phyloP scores from a whole-genome alignment of 2,797 vertebrate genomes.

The Silurus lanzhouensis region DNA sequence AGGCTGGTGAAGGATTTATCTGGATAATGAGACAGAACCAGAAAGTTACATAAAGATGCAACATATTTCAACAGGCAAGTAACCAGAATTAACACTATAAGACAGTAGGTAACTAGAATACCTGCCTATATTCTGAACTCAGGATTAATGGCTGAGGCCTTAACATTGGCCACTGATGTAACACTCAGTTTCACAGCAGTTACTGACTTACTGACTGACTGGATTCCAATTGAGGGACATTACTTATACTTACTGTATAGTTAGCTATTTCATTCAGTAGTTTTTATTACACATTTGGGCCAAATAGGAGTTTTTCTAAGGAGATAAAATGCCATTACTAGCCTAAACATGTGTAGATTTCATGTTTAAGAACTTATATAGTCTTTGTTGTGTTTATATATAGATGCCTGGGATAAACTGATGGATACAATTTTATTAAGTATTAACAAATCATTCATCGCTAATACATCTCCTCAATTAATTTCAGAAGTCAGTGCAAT shows the following conservation, averaged over 20 bases:
- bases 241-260: not conserved
- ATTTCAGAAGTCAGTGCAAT: not conserved
- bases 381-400: not conserved
- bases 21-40: conserved; percentile 23
- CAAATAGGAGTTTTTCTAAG: not conserved
- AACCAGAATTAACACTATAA: conserved; percentile 29
- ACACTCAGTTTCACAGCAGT: conserved; percentile 29
- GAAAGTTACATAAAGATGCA: conserved; percentile 22
- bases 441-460: not conserved
- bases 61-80: not conserved
- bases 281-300: not conserved
- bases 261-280: conserved; percentile 7
- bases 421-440: not conserved
- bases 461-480: no score
- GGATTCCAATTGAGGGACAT: conserved; percentile 16
- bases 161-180: not conserved
- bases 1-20: conserved; percentile 43
- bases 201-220: conserved; percentile 28
- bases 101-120: not conserved
- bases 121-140: not conserved
- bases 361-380: not conserved
- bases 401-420: not conserved
- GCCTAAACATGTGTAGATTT: not conserved
- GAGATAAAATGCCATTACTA: not conserved
- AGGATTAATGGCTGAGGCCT: conserved; percentile 2